Evolutionary conservation across 1,140 invertebrate species (phyloP).

Genomic region (Eriocheir sinensis): DNA sequence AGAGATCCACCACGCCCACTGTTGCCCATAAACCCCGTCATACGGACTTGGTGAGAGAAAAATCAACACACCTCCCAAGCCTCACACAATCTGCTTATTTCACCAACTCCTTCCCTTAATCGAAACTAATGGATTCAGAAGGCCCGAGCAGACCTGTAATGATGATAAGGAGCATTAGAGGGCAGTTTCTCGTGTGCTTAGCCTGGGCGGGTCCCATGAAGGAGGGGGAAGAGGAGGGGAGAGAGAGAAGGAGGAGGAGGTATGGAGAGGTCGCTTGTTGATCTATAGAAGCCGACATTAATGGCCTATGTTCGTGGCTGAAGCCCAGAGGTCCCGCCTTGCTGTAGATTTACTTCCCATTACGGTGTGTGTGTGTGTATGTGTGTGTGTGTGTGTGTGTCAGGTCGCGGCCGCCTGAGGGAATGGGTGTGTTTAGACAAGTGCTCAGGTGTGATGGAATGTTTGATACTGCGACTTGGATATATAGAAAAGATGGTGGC

Average conservation of each 20-base stretch:
- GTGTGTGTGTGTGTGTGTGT: neutral
- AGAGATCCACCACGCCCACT: no score
- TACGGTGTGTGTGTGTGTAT: neutral
- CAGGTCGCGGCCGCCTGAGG: no score
- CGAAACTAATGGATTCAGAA: neutral
- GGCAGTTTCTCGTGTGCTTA: neutral
- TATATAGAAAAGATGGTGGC: no score
- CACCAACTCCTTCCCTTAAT: neutral
- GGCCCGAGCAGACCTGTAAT: neutral
- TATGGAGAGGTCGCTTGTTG: neutral
- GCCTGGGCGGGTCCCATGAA: neutral
- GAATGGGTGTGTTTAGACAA: neutral
- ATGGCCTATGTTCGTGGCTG: neutral
- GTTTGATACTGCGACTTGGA: no score
- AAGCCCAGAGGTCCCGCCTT: neutral
- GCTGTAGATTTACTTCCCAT: neutral
- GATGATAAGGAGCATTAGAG: constrained; percentile 3
- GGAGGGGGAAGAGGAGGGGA: no score
- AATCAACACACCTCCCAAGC: neutral
- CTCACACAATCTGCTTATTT: neutral
- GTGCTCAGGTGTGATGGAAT: no score
- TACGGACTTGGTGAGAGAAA: neutral
- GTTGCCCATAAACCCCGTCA: neutral
- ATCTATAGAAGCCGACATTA: constrained; percentile 24
- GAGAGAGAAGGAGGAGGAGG: neutral